Percentiles rank a stretch among this genome's conserved stretches.
phyloP scores from a whole-genome alignment of 2,888 invertebrate genomes.

The Ariolimax columbianus region DNA sequence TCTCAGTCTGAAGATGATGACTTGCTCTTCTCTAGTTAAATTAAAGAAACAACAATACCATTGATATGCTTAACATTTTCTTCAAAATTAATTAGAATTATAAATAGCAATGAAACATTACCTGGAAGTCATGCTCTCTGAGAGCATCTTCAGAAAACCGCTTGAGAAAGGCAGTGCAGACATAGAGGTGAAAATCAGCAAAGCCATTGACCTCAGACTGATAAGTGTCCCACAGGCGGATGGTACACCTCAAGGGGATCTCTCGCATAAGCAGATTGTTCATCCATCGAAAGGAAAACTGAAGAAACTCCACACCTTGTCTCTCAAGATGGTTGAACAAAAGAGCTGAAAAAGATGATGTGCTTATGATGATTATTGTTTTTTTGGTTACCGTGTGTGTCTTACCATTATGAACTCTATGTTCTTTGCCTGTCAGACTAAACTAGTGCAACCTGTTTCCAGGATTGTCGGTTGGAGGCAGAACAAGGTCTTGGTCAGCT shows the following conservation, averaged over 20 bases:
- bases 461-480: too few species aligned
- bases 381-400: too few species aligned
- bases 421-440: too few species aligned
- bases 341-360: constrained; percentile 81
- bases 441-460: too few species aligned
- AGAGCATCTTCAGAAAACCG: constrained; percentile 94
- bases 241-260: constrained; percentile 96
- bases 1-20: too few species aligned
- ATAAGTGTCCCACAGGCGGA: constrained; percentile 99
- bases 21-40: too few species aligned
- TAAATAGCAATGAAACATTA: neutral
- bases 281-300: constrained; percentile 99
- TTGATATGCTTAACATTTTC: too few species aligned
- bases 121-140: constrained; percentile 92
- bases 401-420: too few species aligned
- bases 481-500: too few species aligned
- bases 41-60: too few species aligned
- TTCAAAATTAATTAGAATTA: too few species aligned
- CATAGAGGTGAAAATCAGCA: constrained; percentile 97
- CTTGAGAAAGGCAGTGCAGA: constrained; percentile 98
- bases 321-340: constrained; percentile 93
- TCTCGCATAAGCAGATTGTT: constrained; percentile 98
- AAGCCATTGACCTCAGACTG: constrained; percentile 90
- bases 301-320: constrained; percentile 97
- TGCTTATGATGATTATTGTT: too few species aligned